phyloP scores from a whole-genome alignment of 2,113 vertebrate genomes.

The Callipepla californica region DNA sequence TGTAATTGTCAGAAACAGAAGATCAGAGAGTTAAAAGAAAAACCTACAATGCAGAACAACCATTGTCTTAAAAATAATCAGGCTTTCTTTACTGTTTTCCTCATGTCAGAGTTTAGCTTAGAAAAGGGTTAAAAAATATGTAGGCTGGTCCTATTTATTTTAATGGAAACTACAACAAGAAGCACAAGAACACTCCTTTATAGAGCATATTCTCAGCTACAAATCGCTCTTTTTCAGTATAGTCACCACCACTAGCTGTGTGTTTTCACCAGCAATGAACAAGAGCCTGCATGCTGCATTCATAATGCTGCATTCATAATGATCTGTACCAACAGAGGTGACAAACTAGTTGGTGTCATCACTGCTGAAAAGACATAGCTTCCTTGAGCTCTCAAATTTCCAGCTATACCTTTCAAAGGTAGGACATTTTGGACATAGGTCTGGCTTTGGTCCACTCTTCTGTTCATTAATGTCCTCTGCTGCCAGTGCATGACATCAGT shows the following conservation, averaged over 20 bases:
- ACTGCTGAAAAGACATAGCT: neutral
- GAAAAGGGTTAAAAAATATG: neutral
- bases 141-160: too few relatives aligned
- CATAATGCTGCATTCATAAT: too few relatives aligned
- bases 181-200: too few relatives aligned
- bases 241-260: too few relatives aligned
- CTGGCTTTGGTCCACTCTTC: neutral
- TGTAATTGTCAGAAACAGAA: neutral
- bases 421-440: neutral
- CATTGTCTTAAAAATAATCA: neutral
- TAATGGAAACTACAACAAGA: too few relatives aligned
- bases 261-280: too few relatives aligned
- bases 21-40: neutral
- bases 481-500: accelerated
- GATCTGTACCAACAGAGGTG: too few relatives aligned
- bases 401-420: neutral
- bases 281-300: too few relatives aligned
- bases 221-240: too few relatives aligned
- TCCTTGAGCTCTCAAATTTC: neutral
- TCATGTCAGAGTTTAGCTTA: neutral
- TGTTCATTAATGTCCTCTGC: neutral
- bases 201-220: too few relatives aligned
- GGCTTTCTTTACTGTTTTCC: neutral
- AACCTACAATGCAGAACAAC: neutral
- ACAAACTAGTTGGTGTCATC: too few relatives aligned